phyloP scores from a whole-genome alignment of 2,888 invertebrate species.

The Pheosia gnoma region DNA sequence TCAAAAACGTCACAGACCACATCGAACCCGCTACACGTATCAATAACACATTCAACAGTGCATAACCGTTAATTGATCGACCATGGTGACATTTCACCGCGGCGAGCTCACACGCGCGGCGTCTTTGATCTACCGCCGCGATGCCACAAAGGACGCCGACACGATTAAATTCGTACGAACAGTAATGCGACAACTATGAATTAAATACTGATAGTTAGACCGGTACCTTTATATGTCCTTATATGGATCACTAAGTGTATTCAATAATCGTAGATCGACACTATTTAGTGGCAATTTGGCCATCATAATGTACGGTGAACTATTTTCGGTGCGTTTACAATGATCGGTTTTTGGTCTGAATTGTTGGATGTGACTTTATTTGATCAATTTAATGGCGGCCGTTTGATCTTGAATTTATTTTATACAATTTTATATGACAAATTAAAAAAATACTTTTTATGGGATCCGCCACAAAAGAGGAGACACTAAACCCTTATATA shows the following conservation, averaged over 20 bases:
- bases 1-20: not conserved
- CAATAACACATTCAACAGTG: conserved; percentile 71
- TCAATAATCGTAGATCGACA: conserved; percentile 34
- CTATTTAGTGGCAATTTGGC: conserved; percentile 7
- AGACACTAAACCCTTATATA: too few species aligned
- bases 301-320: not conserved
- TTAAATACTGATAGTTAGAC: conserved; percentile 58
- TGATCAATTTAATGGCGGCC: not conserved
- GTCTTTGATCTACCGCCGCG: conserved; percentile 66
- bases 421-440: too few species aligned
- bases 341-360: not conserved
- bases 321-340: conserved; percentile 2
- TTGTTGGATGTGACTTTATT: not conserved
- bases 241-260: conserved; percentile 37
- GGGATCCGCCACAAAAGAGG: too few species aligned
- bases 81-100: conserved; percentile 80
- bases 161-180: conserved; percentile 80
- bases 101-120: conserved; percentile 70
- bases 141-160: conserved; percentile 70
- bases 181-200: conserved; percentile 75
- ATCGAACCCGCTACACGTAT: conserved; percentile 51
- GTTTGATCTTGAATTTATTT: not conserved
- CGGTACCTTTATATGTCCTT: conserved; percentile 33
- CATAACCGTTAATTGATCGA: conserved; percentile 76
- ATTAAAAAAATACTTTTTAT: too few species aligned